Percentiles rank a stretch among this genome's conserved stretches.
These are phyloP conservation scores for Notiomystis cincta DNA, from an alignment of 2,113 vertebrate species.

Conservation along the genomic window DNA sequence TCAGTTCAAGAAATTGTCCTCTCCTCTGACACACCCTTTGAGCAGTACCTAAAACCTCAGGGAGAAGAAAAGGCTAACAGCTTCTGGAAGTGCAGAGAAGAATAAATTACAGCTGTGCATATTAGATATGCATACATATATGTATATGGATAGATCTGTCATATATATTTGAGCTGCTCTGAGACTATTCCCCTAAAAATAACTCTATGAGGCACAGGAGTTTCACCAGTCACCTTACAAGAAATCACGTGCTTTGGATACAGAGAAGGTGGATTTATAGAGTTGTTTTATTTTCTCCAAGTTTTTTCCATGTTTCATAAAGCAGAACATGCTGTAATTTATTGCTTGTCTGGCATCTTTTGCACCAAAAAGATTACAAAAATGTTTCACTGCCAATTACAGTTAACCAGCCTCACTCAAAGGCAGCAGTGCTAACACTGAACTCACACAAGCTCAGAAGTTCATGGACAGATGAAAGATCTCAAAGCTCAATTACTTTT, in stretches of 20 bases:
- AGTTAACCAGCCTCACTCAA: neutral
- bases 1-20: neutral
- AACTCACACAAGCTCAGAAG: neutral
- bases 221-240: neutral
- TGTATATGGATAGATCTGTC: neutral
- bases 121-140: neutral
- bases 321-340: conserved; percentile 35
- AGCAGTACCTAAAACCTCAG: neutral
- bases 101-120: neutral
- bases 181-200: neutral
- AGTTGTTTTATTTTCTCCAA: neutral
- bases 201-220: neutral
- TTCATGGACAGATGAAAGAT: neutral
- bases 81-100: neutral
- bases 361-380: neutral
- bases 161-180: neutral
- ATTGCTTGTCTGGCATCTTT: conserved; percentile 27
- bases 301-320: conserved; percentile 16
- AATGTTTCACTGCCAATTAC: conserved; percentile 24
- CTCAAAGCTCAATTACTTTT: neutral
- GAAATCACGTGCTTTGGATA: neutral
- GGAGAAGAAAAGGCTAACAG: neutral
- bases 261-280: neutral
- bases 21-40: neutral
- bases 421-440: neutral